These are phyloP conservation scores for Agapornis canus DNA, from an alignment of 2,797 vertebrate species.

Conservation along the genomic window DNA sequence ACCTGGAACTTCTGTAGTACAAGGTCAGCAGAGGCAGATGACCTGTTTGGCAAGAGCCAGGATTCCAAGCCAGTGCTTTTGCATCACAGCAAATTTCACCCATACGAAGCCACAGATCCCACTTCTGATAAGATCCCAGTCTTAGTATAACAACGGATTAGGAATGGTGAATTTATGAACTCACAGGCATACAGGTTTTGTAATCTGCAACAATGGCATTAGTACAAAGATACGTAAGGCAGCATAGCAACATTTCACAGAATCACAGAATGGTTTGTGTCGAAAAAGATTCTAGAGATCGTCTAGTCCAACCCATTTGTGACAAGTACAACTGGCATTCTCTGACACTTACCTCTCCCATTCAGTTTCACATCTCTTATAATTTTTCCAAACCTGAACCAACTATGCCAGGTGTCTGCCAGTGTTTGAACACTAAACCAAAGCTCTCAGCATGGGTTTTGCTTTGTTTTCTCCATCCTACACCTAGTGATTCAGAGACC, in stretches of 20 bases:
- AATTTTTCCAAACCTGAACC: not conserved
- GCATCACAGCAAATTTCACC: not conserved
- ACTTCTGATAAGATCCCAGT: not conserved
- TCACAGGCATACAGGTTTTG: not conserved
- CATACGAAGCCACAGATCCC: fast-evolving
- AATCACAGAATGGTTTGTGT: not conserved
- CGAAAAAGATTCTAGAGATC: not conserved
- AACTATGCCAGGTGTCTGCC: not conserved
- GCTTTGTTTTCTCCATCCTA: not conserved
- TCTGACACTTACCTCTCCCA: not conserved
- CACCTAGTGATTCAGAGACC: not conserved
- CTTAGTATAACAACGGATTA: not conserved
- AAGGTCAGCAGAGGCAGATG: not conserved
- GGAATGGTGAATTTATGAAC: not conserved
- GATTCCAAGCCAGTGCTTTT: not conserved
- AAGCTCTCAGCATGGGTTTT: not conserved
- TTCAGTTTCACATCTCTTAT: not conserved
- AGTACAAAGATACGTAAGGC: fast-evolving
- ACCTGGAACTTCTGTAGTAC: not conserved
- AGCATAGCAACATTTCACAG: not conserved
- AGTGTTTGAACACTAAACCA: not conserved
- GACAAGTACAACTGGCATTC: not conserved
- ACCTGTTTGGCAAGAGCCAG: not conserved
- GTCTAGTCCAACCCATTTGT: not conserved
- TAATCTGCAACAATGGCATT: not conserved